phyloP scores from a whole-genome alignment of 1,140 invertebrate species.

The Battus philenor region DNA sequence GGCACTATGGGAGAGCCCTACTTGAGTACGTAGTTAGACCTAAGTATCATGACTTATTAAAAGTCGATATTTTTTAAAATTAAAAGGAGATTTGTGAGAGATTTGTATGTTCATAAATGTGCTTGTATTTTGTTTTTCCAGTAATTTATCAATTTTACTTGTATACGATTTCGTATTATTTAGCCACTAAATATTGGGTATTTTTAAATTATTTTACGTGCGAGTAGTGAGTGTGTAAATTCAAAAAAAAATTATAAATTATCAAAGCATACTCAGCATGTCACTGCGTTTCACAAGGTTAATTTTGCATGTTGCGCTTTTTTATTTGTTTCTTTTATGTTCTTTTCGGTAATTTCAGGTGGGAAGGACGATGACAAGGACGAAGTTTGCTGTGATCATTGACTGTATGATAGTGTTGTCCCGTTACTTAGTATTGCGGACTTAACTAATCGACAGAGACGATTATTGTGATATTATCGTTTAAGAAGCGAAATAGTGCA shows the following conservation, averaged over 20 bases:
- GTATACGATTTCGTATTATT: no score
- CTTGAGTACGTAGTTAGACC: slow-evolving; percentile 63
- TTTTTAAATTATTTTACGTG: no score
- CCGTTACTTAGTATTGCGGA: slow-evolving; percentile 37
- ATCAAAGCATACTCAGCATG: no score
- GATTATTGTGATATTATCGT: slow-evolving; percentile 69
- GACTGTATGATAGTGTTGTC: slow-evolving; percentile 49
- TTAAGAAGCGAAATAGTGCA: slow-evolving; percentile 50
- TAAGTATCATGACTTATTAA: no score
- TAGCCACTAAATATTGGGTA: no score
- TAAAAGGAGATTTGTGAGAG: no score
- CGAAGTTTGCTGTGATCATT: slow-evolving; percentile 60
- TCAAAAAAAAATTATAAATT: no score
- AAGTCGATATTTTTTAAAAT: no score
- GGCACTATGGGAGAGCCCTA: slow-evolving; percentile 87
- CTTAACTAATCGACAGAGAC: slow-evolving; percentile 60
- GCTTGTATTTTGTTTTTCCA: slow-evolving; percentile 4
- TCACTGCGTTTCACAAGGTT: slow-evolving; percentile 19
- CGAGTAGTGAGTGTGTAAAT: no score
- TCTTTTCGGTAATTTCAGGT: slow-evolving; percentile 68
- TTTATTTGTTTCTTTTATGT: slow-evolving; percentile 56
- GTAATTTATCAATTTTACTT: no score
- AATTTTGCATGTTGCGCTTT: slow-evolving; percentile 33
- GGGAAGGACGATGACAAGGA: slow-evolving; percentile 67
- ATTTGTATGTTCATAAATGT: slow-evolving; percentile 5